phyloP scores from a whole-genome alignment of 2,797 vertebrate genomes.

The Coendou prehensilis region DNA sequence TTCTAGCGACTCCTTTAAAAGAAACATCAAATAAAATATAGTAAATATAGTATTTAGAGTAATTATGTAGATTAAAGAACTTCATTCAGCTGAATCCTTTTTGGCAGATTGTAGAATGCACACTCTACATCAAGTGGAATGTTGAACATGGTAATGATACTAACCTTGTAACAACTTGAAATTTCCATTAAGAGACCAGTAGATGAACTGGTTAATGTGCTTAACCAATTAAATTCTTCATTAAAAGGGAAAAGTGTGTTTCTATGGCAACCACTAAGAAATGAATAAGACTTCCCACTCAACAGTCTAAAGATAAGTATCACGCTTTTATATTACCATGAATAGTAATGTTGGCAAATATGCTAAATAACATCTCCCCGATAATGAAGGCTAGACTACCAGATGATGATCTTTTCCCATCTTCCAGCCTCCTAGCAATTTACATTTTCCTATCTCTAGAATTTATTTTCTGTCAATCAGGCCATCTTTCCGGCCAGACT shows the following conservation, averaged over 20 bases:
- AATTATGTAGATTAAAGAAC: constrained; percentile 80
- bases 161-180: constrained; percentile 73
- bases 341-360: neutral
- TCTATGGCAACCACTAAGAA: constrained; percentile 54
- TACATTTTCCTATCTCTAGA: neutral
- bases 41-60: constrained; percentile 70
- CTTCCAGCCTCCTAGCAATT: constrained; percentile 13
- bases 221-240: constrained; percentile 55
- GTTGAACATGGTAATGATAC: constrained; percentile 47
- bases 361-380: neutral
- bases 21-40: constrained; percentile 78
- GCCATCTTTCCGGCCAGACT: neutral
- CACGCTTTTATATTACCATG: neutral
- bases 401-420: neutral
- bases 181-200: constrained; percentile 62
- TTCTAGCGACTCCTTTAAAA: constrained; percentile 73
- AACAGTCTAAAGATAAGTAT: neutral
- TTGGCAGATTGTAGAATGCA: constrained; percentile 66
- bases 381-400: neutral
- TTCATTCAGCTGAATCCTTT: constrained; percentile 62
- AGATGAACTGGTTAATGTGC: constrained; percentile 38
- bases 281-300: constrained; percentile 34
- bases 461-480: neutral
- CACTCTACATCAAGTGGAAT: constrained; percentile 63
- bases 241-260: constrained; percentile 56